Evolutionary conservation across 1,140 invertebrate genomes (phyloP).

Genomic region (Potamilus streckersoni): DNA sequence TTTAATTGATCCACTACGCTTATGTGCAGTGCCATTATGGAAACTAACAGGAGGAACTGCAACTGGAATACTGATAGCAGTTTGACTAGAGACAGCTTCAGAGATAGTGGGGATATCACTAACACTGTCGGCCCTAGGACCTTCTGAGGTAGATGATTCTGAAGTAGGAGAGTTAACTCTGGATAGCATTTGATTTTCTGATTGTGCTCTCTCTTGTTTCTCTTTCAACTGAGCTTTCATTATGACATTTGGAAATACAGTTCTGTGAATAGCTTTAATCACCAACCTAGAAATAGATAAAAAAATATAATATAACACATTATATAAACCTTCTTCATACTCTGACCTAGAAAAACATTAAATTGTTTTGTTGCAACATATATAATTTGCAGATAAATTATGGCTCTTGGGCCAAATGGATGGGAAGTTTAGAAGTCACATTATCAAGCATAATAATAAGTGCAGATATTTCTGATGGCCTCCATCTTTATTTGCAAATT

Average conservation of each 20-base stretch:
- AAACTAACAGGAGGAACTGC: too few species aligned
- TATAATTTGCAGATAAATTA: neutral
- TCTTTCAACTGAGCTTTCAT: conserved; percentile 40
- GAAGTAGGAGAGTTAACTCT: too few species aligned
- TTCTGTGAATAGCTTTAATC: conserved; percentile 38
- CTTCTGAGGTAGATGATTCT: too few species aligned
- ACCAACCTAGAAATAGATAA: conserved; percentile 36
- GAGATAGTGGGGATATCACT: too few species aligned
- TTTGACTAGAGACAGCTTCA: too few species aligned
- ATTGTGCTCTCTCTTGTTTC: conserved; percentile 20
- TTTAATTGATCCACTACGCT: too few species aligned
- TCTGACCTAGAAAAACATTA: neutral
- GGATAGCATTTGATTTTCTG: too few species aligned
- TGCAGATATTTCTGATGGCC: too few species aligned
- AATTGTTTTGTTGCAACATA: neutral
- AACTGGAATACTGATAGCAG: too few species aligned
- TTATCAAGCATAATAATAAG: neutral
- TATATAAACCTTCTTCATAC: neutral
- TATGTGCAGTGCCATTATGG: too few species aligned
- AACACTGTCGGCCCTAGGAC: too few species aligned
- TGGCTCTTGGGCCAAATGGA: neutral
- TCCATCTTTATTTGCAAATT: too few species aligned
- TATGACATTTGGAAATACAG: conserved; percentile 43
- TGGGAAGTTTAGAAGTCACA: neutral
- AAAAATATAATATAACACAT: neutral